Conservation (phyloP, 2,888 invertebrate genomes). For the Cordilura impudica region DNA sequence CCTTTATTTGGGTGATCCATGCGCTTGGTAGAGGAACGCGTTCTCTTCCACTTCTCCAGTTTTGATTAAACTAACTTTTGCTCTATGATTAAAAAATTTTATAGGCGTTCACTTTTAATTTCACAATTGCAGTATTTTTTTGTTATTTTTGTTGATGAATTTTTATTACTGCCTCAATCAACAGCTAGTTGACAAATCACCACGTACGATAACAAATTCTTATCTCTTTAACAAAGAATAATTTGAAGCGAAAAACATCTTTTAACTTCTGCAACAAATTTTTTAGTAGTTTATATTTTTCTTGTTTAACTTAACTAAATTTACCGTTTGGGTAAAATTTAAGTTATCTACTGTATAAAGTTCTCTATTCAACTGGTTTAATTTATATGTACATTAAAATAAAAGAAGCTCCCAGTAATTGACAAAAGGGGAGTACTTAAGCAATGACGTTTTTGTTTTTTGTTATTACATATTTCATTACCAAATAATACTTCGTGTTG, state of each 20-base stretch:
- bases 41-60: conserved; percentile 77
- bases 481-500: too few relatives aligned
- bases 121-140: conserved; percentile 45
- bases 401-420: conserved; percentile 1
- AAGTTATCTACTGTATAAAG: conserved; percentile 26
- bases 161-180: not conserved
- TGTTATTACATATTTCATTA: not conserved
- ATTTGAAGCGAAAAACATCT: not conserved
- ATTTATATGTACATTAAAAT: conserved; percentile 12
- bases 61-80: conserved; percentile 60
- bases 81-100: not conserved
- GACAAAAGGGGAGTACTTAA: not conserved
- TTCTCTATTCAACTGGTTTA: conserved; percentile 56
- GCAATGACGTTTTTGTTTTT: not conserved
- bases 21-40: conserved; percentile 73
- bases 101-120: conserved; percentile 54
- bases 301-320: not conserved
- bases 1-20: conserved; percentile 68
- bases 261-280: not conserved
- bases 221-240: not conserved
- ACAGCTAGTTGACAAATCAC: conserved; percentile 13
- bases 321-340: not conserved
- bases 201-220: conserved; percentile 18
- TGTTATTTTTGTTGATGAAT: conserved; percentile 8
- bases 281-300: not conserved